Conservation (phyloP, 2,113 vertebrate genomes). For the Benitochromis conjunctus region DNA sequence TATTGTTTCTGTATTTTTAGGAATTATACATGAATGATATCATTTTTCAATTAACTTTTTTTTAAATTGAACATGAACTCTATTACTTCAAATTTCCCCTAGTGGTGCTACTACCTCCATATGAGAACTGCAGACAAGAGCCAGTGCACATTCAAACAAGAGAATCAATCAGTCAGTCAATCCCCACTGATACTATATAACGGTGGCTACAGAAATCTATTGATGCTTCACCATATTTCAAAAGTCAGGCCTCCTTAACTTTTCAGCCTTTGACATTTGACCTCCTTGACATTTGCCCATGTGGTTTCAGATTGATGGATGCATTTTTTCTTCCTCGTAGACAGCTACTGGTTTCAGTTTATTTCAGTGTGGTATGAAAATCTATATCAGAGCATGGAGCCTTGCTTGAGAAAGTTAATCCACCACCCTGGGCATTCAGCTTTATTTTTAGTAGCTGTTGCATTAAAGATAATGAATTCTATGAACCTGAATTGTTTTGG, state of each 20-base stretch:
- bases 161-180: background rate
- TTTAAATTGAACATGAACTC: background rate
- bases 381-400: constrained; percentile 39
- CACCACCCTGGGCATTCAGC: constrained; percentile 23
- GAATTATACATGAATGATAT: background rate
- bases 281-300: constrained; percentile 16
- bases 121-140: background rate
- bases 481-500: constrained; percentile 10
- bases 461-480: constrained; percentile 22
- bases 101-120: background rate
- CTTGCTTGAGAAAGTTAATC: constrained; percentile 10
- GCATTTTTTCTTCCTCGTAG: constrained; percentile 15
- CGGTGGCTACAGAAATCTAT: background rate
- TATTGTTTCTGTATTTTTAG: background rate
- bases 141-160: background rate
- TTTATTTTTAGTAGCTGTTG: constrained; percentile 2
- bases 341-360: constrained; percentile 43
- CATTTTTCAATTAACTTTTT: background rate
- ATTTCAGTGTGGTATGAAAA: constrained; percentile 24
- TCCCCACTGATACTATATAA: background rate
- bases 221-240: constrained; percentile 11
- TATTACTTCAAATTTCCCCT: background rate
- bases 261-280: constrained; percentile 38
- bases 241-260: constrained; percentile 29
- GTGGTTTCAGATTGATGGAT: constrained; percentile 55